Evolutionary conservation across 2,888 invertebrate species (phyloP).

Genomic region (Esperia sulphurella): DNA sequence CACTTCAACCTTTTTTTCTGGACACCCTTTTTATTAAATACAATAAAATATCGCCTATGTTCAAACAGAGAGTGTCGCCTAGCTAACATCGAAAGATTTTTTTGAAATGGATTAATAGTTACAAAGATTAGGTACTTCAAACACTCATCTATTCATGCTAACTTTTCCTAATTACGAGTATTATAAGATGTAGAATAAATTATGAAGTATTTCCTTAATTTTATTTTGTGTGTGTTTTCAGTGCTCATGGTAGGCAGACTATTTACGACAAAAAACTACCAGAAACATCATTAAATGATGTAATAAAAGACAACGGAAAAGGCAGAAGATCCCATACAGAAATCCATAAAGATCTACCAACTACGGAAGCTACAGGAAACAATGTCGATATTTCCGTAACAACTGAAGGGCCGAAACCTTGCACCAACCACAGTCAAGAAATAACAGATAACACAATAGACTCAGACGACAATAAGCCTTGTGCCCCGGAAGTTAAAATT

Average conservation of each 20-base stretch:
- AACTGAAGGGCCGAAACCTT: not conserved
- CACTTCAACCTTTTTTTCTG: too few species aligned
- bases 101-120: too few species aligned
- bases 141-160: too few species aligned
- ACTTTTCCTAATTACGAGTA: too few species aligned
- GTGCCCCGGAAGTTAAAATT: not conserved
- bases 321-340: not conserved
- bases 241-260: conserved; percentile 36
- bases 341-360: conserved; percentile 7
- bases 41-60: too few species aligned
- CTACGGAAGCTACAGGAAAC: not conserved
- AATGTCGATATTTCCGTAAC: not conserved
- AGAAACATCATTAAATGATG: not conserved
- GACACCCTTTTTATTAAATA: too few species aligned
- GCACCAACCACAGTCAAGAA: conserved; percentile 1
- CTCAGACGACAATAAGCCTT: not conserved
- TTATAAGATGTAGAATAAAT: too few species aligned
- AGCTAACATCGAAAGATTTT: too few species aligned
- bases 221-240: conserved; percentile 22
- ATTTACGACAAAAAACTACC: conserved; percentile 18
- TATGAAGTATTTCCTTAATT: too few species aligned
- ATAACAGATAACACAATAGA: not conserved
- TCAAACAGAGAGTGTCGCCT: too few species aligned
- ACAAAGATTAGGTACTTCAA: too few species aligned
- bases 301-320: not conserved